Percentiles rank a stretch among this genome's conserved stretches.
Conservation (phyloP, 2,113 vertebrate species). For the Halichoeres trimaculatus region DNA sequence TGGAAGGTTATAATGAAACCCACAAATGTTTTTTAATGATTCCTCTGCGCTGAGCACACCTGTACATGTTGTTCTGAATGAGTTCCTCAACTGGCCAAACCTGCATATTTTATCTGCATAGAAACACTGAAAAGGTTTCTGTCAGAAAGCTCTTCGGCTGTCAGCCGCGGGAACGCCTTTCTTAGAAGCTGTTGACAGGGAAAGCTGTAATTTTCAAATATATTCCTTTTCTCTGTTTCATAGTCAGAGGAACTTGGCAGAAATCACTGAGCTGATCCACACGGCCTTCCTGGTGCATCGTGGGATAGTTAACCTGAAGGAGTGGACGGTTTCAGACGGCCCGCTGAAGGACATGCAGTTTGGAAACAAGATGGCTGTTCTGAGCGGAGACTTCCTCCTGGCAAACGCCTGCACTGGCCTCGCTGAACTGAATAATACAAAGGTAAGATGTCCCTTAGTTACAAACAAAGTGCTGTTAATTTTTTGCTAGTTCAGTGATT, state of each 20-base stretch:
- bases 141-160: slow-evolving; percentile 54
- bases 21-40: background rate
- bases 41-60: slow-evolving; percentile 26
- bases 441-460: slow-evolving; percentile 83
- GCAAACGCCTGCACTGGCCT: slow-evolving; percentile 95
- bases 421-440: slow-evolving; percentile 93
- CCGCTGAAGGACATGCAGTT: slow-evolving; percentile 96
- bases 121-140: slow-evolving; percentile 45
- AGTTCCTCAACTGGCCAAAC: slow-evolving; percentile 10
- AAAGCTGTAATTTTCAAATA: slow-evolving; percentile 33
- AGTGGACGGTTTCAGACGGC: slow-evolving; percentile 92
- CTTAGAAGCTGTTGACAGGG: slow-evolving; percentile 23
- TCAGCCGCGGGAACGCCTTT: slow-evolving; percentile 11
- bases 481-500: background rate
- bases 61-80: slow-evolving; percentile 7
- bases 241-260: slow-evolving; percentile 95
- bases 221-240: slow-evolving; percentile 48
- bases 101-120: slow-evolving; percentile 12
- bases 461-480: background rate
- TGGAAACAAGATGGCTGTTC: slow-evolving; percentile 98
- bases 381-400: slow-evolving; percentile 97
- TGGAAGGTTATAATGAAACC: background rate
- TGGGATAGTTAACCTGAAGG: slow-evolving; percentile 93
- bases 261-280: slow-evolving; percentile 97
- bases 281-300: slow-evolving; percentile 97